These are phyloP conservation scores for Amphipyra berbera DNA, from an alignment of 2,888 invertebrate genomes.

Conservation along the genomic window DNA sequence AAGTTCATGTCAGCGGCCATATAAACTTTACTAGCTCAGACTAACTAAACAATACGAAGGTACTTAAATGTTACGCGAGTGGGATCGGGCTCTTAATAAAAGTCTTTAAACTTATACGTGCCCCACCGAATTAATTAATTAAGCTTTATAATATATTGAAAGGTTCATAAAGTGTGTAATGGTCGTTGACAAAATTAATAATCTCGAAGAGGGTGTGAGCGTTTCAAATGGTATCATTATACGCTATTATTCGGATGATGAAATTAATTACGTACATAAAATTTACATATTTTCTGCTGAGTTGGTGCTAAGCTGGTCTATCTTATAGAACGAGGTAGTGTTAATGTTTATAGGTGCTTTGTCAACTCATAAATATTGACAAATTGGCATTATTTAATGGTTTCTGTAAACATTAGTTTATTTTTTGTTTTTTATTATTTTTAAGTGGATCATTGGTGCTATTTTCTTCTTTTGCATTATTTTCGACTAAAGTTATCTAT, in stretches of 20 bases:
- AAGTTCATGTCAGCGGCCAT: too few species aligned
- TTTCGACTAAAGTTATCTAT: too few species aligned
- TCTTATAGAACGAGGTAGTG: slow-evolving; percentile 19
- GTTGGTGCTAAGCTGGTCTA: slow-evolving; percentile 19
- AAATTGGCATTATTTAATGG: background rate
- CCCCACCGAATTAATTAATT: slow-evolving; percentile 69
- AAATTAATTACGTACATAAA: slow-evolving; percentile 64
- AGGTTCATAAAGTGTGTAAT: slow-evolving; percentile 71
- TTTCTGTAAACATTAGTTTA: background rate
- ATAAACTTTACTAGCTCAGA: too few species aligned
- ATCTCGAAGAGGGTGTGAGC: slow-evolving; percentile 64
- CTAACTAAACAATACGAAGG: too few species aligned
- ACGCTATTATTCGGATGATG: slow-evolving; percentile 68
- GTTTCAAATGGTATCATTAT: slow-evolving; percentile 66
- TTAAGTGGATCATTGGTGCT: too few species aligned
- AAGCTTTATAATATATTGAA: slow-evolving; percentile 66
- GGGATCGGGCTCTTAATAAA: slow-evolving; percentile 5
- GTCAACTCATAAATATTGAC: background rate
- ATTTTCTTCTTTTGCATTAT: too few species aligned
- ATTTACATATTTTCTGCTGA: slow-evolving; percentile 58
- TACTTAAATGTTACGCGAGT: too few species aligned
- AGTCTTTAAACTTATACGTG: slow-evolving; percentile 59
- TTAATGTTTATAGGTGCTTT: slow-evolving; percentile 11
- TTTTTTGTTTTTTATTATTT: too few species aligned
- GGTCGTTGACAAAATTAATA: slow-evolving; percentile 73